Evolutionary conservation across 1,140 invertebrate genomes (phyloP).

Genomic region (Drosophila watanabei): DNA sequence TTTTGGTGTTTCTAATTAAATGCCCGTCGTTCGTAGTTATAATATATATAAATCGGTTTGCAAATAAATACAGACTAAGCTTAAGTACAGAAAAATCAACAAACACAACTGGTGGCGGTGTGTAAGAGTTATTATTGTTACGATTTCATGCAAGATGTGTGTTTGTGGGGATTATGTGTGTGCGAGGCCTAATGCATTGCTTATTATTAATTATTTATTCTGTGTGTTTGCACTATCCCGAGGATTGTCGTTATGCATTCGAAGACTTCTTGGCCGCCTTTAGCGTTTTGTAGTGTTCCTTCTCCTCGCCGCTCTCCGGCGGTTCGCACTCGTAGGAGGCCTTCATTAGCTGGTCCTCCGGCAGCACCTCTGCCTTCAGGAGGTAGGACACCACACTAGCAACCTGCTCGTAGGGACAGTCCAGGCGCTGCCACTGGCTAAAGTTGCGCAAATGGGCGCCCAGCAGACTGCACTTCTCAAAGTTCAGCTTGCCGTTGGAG

Average conservation of each 20-base stretch:
- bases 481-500: constrained; percentile 93
- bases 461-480: constrained; percentile 94
- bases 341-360: constrained; percentile 92
- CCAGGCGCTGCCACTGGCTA: constrained; percentile 93
- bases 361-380: constrained; percentile 91
- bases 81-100: constrained; percentile 81
- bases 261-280: constrained; percentile 86
- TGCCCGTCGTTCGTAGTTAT: constrained; percentile 43
- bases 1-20: constrained; percentile 69
- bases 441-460: constrained; percentile 94
- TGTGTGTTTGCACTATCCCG: constrained; percentile 30
- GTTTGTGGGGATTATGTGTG: constrained; percentile 32
- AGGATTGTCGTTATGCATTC: constrained; percentile 42
- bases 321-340: constrained; percentile 95
- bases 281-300: constrained; percentile 92
- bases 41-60: constrained; percentile 33
- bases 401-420: constrained; percentile 94
- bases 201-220: constrained; percentile 9
- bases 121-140: constrained; percentile 69
- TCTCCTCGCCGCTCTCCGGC: constrained; percentile 93
- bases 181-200: constrained; percentile 47
- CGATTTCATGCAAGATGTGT: constrained; percentile 17
- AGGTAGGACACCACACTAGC: constrained; percentile 91
- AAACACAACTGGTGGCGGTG: constrained; percentile 60
- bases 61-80: constrained; percentile 48